A percentile compares a stretch with the other conserved stretches of the same genome.
phyloP scores from a whole-genome alignment of 2,888 invertebrate genomes.

The Drosophila incognita region DNA sequence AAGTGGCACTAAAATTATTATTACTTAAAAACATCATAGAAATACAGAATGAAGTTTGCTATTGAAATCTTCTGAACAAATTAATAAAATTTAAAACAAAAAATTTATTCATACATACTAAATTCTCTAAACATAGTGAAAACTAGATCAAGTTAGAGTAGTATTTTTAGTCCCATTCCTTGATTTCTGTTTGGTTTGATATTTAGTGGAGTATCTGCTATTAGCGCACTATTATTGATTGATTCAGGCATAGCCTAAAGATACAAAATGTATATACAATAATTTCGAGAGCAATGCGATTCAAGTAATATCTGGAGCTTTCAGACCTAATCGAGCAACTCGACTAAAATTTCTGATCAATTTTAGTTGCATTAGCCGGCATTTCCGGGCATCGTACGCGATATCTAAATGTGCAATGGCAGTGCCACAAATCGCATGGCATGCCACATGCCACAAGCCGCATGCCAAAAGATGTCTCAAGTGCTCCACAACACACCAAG shows the following conservation, averaged over 20 bases:
- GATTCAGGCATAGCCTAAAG: background rate
- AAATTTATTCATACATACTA: background rate
- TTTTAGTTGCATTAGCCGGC: constrained; percentile 48
- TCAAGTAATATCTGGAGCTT: constrained; percentile 1
- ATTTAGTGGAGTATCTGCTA: background rate
- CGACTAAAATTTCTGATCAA: constrained; percentile 33
- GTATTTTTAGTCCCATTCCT: no score
- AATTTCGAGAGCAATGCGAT: background rate
- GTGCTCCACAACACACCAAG: constrained; percentile 55
- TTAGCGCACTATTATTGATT: background rate
- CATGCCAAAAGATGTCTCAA: constrained; percentile 69
- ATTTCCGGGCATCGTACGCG: constrained; percentile 45
- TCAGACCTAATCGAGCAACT: constrained; percentile 2
- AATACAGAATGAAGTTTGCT: background rate
- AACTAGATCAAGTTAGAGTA: background rate
- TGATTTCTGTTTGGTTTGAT: background rate
- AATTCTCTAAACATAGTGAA: background rate
- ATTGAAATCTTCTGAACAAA: background rate
- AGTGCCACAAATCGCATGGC: constrained; percentile 64
- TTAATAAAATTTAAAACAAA: no score
- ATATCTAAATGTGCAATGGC: constrained; percentile 63
- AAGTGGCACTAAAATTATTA: background rate
- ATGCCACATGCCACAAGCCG: constrained; percentile 51
- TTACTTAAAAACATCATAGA: background rate
- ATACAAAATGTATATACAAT: background rate